Percentiles rank a stretch among this genome's conserved stretches.
These are phyloP conservation scores for Musca vetustissima DNA, from an alignment of 1,140 invertebrate species.

Conservation along the genomic window DNA sequence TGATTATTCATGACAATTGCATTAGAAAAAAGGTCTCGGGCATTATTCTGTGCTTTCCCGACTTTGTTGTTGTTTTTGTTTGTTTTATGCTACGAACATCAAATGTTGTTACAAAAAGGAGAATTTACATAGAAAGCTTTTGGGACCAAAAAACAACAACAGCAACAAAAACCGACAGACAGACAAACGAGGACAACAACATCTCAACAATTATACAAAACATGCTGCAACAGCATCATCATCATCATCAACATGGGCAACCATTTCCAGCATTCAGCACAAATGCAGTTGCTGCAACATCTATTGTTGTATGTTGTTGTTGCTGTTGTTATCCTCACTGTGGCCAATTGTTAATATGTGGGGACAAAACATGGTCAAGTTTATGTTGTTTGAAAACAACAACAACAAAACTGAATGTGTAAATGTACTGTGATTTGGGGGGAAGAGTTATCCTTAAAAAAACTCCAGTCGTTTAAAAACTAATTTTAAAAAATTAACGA, in stretches of 20 bases:
- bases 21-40: slow-evolving; percentile 6
- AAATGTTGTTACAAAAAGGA: background rate
- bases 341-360: slow-evolving; percentile 22
- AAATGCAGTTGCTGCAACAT: background rate
- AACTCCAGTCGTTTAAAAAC: no score
- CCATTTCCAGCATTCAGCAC: background rate
- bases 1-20: slow-evolving; percentile 24
- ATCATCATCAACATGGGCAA: background rate
- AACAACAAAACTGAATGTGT: background rate
- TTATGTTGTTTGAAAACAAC: slow-evolving; percentile 4
- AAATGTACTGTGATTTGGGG: background rate
- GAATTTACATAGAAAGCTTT: slow-evolving; percentile 20
- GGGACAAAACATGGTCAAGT: slow-evolving; percentile 23
- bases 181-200: background rate
- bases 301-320: no score
- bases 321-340: no score
- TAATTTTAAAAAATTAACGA: no score
- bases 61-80: background rate
- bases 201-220: slow-evolving; percentile 22
- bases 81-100: background rate
- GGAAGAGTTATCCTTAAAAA: no score
- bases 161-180: no score
- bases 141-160: slow-evolving; percentile 11
- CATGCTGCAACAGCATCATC: slow-evolving; percentile 15
- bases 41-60: no score